A percentile compares a stretch with the other conserved stretches of the same genome.
Evolutionary conservation across 2,888 invertebrate species (phyloP).

Genomic region (Pardosa pseudoannulata): DNA sequence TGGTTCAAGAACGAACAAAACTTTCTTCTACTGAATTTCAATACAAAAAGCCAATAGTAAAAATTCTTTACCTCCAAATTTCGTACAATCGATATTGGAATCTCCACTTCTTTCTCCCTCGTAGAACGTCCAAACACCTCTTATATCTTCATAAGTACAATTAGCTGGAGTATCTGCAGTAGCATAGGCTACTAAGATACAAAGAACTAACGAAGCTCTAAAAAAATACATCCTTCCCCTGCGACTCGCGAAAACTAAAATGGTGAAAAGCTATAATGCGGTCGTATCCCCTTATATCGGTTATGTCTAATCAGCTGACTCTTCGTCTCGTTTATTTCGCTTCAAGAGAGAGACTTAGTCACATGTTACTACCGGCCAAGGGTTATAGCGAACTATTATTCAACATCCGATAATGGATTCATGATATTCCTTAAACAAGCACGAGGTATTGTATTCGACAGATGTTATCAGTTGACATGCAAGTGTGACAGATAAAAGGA

Average conservation of each 20-base stretch:
- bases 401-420: too few species aligned
- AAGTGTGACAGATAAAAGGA: too few species aligned
- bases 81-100: slow-evolving; percentile 44
- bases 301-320: background rate
- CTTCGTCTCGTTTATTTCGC: background rate
- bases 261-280: too few species aligned
- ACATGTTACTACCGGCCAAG: background rate
- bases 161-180: slow-evolving; percentile 77
- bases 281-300: too few species aligned
- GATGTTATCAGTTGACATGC: too few species aligned
- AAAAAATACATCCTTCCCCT: background rate
- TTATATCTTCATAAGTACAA: slow-evolving; percentile 76
- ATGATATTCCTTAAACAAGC: too few species aligned
- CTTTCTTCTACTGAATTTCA: too few species aligned
- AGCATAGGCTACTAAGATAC: slow-evolving; percentile 5
- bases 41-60: too few species aligned
- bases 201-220: slow-evolving; percentile 10
- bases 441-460: too few species aligned
- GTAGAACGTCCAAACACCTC: slow-evolving; percentile 76
- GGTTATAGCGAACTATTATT: too few species aligned
- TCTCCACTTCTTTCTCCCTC: slow-evolving; percentile 75
- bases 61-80: slow-evolving; percentile 52
- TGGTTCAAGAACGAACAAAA: too few species aligned
- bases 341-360: background rate
- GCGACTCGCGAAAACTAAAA: too few species aligned